Base-by-base conservation (phyloP, 2,113 vertebrate species). In the Rhinolophus ferrumequinum region DNA sequence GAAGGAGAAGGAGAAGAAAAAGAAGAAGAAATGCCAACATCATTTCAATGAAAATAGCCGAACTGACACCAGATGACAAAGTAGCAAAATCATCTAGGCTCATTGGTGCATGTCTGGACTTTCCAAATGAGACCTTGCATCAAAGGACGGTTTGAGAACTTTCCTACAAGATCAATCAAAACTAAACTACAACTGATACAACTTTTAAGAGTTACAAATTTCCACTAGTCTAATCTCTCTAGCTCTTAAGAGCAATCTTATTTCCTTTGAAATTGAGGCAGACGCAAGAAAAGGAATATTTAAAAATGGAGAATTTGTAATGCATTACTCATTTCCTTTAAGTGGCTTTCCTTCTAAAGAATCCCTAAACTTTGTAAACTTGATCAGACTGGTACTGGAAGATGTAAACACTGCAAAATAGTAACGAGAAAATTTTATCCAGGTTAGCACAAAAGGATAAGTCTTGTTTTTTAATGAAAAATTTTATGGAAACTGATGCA, bases 351-450 rank as follows among this genome's bases (percentile, higher is more conserved):
- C 47, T 28, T 47, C 11, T 19, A 92, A 85, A 85, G 26, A 90
- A 56, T 82, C 85, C 47, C 54, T 86, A 47, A 79, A 62, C 56
- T 62, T 77, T 73, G 21, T 80, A 79, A 88, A 95, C 41, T 93
- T 96, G 67, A 83, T 95, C 47, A 24, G 18, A 89, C 58, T 66
- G 5, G 33, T 33, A 79, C 69, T 95, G 24, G 67, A 87, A 93
- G 94, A 70, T 47, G 38, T 75, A 97, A 90, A 60, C 19, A 50
- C 33, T 81, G 44, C 3, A 93, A 88, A 95, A 73, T 52, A 75
- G 77, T 83, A 38, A 82, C 70, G 35, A 77, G 75, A 96, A 95
- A 56, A 69, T 93, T 94, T 83, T 83, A 97, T 80, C 76, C 75
- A 79, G 18, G 33, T 84, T 87, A 70, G n/a, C 33, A 86, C 33